Evolutionary conservation across 2,888 invertebrate genomes (phyloP), one percentile per base, ranked within the genome.

Genomic region (Hartigia nigra): DNA sequence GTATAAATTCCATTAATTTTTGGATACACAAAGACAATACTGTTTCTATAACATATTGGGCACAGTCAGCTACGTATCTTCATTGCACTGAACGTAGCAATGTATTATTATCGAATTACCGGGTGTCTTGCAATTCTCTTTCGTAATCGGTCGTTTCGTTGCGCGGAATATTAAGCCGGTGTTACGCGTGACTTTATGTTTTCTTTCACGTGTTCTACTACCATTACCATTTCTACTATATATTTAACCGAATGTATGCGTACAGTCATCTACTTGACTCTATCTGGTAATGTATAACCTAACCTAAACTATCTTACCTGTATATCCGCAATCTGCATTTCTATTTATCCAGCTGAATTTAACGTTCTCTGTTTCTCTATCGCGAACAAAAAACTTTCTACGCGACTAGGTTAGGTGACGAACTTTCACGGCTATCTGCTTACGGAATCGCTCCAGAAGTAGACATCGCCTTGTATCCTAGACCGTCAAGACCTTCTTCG

Each of bases 141-240:
- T 87, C 86, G 87, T 84, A 88, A 88, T 84, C 84, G 84, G 79
- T 79, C 78, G 80, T 82, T 83, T 84, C 81, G 80, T 82, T 81
- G 87, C 78, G 83, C 79, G 81, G 88, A 88, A 88, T 88, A 87
- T 88, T 86, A 87, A 88, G 82, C 80, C 83, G 81, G 74, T 81
- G 81, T 87, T 87, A 86, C 84, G 82, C 82, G 85, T 82, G 36
- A 81, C 35, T 74, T 55, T 76, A 75, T 76, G 74, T 76, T 80
- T 76, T 75, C 31, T 11, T 74, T 74, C 9, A 55, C 9, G 55
- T 23, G 23, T 55, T 14, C 23, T 2, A 23, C 55, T 9, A 1
- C 23, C 23, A 55, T 55, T 55, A 23, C 2, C 23, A 55, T 55
- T 55, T 55, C 2, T 55, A 55, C 23, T 55, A 55, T 55, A 23